These are phyloP conservation scores for Eupithecia exiguata DNA, from an alignment of 2,888 invertebrate genomes.

Conservation along the genomic window DNA sequence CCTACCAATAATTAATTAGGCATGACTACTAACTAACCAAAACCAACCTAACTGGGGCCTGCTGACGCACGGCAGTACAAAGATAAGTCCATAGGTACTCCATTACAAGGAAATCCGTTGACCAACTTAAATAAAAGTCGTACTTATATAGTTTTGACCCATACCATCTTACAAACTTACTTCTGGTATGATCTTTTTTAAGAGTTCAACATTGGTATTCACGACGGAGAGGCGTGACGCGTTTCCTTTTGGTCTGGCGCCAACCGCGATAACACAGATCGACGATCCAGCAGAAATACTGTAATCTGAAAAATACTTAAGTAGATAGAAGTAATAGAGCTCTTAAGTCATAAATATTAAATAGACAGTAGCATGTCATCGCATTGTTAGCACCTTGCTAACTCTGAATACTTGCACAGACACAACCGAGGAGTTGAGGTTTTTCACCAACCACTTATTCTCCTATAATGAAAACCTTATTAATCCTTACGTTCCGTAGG, in stretches of 20 bases:
- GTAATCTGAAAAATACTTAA: slow-evolving; percentile 83
- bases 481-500: neutral
- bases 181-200: slow-evolving; percentile 92
- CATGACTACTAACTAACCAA: no score
- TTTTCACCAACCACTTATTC: neutral
- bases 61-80: no score
- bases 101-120: neutral
- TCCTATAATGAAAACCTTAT: neutral
- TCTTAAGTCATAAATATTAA: neutral
- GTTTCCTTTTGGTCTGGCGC: slow-evolving; percentile 95
- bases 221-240: slow-evolving; percentile 93
- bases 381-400: neutral
- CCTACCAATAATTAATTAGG: no score
- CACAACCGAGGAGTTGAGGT: neutral
- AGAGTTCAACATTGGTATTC: slow-evolving; percentile 94
- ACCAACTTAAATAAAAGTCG: no score
- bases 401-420: neutral
- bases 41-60: no score
- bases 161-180: slow-evolving; percentile 45
- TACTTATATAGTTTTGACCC: no score
- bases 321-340: neutral
- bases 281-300: slow-evolving; percentile 90
- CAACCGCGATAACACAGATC: slow-evolving; percentile 95
- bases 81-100: no score
- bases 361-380: neutral